These are phyloP conservation scores for Indicator maculatus DNA, from an alignment of 2,113 vertebrate species.

Conservation along the genomic window DNA sequence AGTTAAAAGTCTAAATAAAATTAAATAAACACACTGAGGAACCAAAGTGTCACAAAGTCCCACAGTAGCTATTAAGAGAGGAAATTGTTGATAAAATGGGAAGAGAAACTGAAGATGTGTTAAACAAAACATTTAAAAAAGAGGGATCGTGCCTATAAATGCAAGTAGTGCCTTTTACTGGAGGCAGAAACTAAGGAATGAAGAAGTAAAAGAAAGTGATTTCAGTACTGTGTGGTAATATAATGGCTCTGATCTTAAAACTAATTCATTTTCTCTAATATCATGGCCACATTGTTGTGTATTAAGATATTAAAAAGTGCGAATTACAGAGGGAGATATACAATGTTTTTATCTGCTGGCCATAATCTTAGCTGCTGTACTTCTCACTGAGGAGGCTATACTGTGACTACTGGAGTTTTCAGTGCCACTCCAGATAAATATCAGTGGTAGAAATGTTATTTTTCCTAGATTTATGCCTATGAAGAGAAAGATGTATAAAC, in stretches of 20 bases:
- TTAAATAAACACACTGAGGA: background rate
- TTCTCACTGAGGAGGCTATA: background rate
- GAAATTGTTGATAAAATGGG: background rate
- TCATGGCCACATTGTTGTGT: background rate
- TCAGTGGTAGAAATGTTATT: background rate
- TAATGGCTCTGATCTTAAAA: background rate
- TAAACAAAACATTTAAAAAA: background rate
- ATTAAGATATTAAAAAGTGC: background rate
- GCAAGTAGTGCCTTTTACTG: background rate
- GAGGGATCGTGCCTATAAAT: background rate
- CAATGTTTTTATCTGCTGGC: background rate
- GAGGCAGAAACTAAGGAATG: background rate
- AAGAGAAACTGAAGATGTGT: background rate
- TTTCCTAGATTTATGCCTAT: background rate
- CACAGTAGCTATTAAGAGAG: background rate
- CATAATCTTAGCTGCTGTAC: background rate
- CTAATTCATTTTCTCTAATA: background rate
- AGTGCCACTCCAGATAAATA: background rate
- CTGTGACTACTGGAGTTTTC: background rate
- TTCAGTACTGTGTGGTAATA: rapidly evolving
- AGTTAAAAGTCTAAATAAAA: background rate
- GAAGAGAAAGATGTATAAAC: background rate
- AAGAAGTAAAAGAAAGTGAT: background rate
- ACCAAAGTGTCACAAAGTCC: background rate
- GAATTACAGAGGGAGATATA: background rate